Evolutionary conservation across 1,140 invertebrate species (phyloP).

Genomic region (Euborellia annulipes): DNA sequence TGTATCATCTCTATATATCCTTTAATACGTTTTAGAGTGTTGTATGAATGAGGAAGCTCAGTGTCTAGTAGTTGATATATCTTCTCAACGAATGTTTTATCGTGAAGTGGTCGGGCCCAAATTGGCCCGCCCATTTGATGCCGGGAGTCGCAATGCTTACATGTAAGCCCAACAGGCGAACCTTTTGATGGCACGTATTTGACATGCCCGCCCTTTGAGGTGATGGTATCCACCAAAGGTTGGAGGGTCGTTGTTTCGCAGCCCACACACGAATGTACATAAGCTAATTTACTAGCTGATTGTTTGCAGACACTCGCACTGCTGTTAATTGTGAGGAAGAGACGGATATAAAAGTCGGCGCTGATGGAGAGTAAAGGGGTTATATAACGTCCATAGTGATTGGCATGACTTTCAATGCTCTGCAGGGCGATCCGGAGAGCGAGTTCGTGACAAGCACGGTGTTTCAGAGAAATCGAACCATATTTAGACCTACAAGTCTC

Average conservation of each 20-base stretch:
- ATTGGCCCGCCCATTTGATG: no score
- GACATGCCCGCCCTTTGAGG: no score
- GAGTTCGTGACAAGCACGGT: conserved; percentile 27
- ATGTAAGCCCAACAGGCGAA: no score
- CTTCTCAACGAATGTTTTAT: no score
- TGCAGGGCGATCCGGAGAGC: conserved; percentile 84
- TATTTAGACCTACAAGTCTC: conserved; percentile 94
- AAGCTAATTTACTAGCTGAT: conserved; percentile 64
- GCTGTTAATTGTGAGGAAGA: conserved; percentile 76
- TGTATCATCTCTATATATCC: no score
- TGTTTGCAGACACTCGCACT: conserved; percentile 72
- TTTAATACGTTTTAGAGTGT: no score
- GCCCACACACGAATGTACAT: conserved; percentile 76
- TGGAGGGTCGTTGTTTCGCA: conserved; percentile 68
- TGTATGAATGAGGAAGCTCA: no score
- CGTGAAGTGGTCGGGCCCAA: no score
- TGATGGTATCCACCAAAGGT: conserved; percentile 52
- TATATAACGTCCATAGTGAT: conserved; percentile 84
- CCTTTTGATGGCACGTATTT: no score
- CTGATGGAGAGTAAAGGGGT: conserved; percentile 80
- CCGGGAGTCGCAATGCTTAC: no score
- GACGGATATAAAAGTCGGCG: conserved; percentile 92
- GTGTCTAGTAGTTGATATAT: no score
- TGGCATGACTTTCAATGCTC: conserved; percentile 79
- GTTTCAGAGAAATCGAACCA: conserved; percentile 69